A percentile compares a stretch with the other conserved stretches of the same genome.
Conservation (phyloP, 2,888 invertebrate genomes). For the Muschampia plurimacula region DNA sequence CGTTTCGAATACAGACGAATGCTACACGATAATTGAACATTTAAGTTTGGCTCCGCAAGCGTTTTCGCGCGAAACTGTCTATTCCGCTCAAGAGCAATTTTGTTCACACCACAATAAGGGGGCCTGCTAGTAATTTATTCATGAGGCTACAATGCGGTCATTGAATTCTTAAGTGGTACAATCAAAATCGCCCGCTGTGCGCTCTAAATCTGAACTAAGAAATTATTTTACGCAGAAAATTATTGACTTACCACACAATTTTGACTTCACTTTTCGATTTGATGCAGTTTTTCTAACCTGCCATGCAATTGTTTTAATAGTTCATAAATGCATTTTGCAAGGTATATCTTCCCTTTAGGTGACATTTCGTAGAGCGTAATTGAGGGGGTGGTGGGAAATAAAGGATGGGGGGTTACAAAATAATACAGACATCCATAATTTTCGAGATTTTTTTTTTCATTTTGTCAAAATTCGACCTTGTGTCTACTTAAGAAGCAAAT, state of each 20-base stretch:
- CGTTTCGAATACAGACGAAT: slow-evolving; percentile 9
- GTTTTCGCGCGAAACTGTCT: background rate
- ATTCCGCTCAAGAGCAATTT: background rate
- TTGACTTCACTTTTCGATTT: background rate
- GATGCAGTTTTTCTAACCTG: background rate
- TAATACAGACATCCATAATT: too few relatives aligned
- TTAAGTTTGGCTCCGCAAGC: background rate
- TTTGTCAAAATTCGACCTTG: too few relatives aligned
- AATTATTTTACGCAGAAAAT: background rate
- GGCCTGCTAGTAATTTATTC: background rate
- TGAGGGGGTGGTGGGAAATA: too few relatives aligned
- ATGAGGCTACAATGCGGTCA: background rate
- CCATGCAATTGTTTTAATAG: background rate
- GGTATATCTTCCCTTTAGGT: too few relatives aligned
- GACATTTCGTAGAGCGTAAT: too few relatives aligned
- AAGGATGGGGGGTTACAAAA: too few relatives aligned
- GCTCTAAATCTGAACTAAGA: background rate
- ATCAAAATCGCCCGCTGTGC: background rate
- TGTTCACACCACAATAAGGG: background rate
- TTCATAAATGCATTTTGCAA: background rate
- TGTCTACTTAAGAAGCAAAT: too few relatives aligned
- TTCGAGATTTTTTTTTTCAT: too few relatives aligned
- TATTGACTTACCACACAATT: background rate
- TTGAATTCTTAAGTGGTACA: background rate
- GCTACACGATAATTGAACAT: background rate